Evolutionary conservation across 2,797 vertebrate species (phyloP).

Genomic region (Cryptoblepharus egeriae): DNA sequence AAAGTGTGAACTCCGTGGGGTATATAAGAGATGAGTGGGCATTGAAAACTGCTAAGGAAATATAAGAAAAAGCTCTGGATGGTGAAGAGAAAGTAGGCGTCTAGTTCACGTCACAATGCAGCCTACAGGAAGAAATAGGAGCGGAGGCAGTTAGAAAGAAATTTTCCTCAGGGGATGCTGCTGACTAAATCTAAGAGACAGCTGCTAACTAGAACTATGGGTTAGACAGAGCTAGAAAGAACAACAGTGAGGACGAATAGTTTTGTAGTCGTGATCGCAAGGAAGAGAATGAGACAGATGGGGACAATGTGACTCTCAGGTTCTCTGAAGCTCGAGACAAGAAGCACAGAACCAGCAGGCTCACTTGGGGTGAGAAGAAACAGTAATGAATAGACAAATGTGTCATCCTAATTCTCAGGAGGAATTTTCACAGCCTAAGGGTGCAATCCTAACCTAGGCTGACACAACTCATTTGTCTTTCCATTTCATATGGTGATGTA

Average conservation of each 20-base stretch:
- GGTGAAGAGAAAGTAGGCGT: constrained; percentile 1
- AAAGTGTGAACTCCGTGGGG: constrained; percentile 19
- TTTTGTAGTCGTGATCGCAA: constrained; percentile 5
- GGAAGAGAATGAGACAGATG: constrained; percentile 6
- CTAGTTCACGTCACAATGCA: not conserved
- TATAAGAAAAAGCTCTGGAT: not conserved
- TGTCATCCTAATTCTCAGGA: not conserved
- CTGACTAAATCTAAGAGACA: not conserved
- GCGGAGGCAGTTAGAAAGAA: not conserved
- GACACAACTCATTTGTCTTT: no score
- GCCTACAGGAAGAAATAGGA: constrained; percentile 17
- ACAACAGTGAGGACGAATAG: not conserved
- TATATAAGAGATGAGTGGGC: not conserved
- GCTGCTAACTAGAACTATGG: not conserved
- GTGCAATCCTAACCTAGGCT: no score
- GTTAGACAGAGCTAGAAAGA: not conserved
- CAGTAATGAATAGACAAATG: not conserved
- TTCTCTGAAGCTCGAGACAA: not conserved
- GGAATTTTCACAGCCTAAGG: not conserved
- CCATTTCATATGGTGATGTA: no score
- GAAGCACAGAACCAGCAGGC: not conserved
- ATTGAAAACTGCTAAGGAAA: not conserved
- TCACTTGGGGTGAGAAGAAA: not conserved
- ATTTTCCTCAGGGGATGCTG: not conserved
- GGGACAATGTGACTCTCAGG: fast-evolving